These are phyloP conservation scores for Nymphalis urticae DNA, from an alignment of 2,888 invertebrate genomes.

Conservation along the genomic window DNA sequence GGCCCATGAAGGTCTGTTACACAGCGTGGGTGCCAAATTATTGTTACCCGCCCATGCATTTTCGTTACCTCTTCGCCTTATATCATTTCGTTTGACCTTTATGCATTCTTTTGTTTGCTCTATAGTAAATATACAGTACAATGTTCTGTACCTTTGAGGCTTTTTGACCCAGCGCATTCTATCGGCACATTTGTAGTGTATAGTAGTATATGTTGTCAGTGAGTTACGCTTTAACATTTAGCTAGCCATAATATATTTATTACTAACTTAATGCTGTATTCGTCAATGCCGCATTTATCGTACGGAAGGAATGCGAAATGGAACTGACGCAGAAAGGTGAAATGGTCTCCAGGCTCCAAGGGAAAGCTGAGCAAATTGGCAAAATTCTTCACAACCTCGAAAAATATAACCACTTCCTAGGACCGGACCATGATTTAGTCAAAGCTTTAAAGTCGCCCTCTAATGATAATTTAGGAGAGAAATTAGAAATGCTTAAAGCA, in stretches of 20 bases:
- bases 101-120: slow-evolving; percentile 14
- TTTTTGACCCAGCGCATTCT: not conserved
- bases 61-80: slow-evolving; percentile 23
- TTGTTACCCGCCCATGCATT: slow-evolving; percentile 58
- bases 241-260: slow-evolving; percentile 1
- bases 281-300: slow-evolving; percentile 68
- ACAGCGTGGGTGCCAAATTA: slow-evolving; percentile 53
- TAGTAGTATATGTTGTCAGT: slow-evolving; percentile 8
- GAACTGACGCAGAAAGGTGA: slow-evolving; percentile 98
- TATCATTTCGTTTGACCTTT: slow-evolving; percentile 19
- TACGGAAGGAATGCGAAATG: slow-evolving; percentile 93
- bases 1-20: slow-evolving; percentile 52
- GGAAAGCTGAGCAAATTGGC: slow-evolving; percentile 97
- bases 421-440: slow-evolving; percentile 80
- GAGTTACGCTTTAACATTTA: slow-evolving; percentile 14
- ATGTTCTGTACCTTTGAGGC: slow-evolving; percentile 6
- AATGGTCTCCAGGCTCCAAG: slow-evolving; percentile 96
- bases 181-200: not conserved
- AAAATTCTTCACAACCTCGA: slow-evolving; percentile 95
- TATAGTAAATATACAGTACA: slow-evolving; percentile 7
- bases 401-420: slow-evolving; percentile 89
- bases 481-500: slow-evolving; percentile 67
- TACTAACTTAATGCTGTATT: slow-evolving; percentile 63
- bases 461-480: slow-evolving; percentile 66
- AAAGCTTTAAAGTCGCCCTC: slow-evolving; percentile 77